These are phyloP conservation scores for Salvelinus namaycush DNA, from an alignment of 2,113 vertebrate genomes.

Conservation along the genomic window DNA sequence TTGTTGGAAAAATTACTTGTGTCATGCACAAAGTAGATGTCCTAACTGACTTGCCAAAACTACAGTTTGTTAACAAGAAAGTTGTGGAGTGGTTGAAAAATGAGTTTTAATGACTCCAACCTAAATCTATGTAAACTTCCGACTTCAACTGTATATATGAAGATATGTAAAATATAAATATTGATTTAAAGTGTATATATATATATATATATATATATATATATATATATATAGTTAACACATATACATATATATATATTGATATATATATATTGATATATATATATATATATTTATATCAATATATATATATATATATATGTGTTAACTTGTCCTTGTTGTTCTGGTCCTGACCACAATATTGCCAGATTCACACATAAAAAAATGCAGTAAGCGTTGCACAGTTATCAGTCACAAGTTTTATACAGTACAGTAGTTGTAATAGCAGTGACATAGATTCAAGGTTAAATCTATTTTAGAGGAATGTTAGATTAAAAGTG, in stretches of 20 bases:
- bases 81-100: too few species aligned
- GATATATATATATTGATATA: too few species aligned
- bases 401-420: slow-evolving; percentile 22
- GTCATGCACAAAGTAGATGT: too few species aligned
- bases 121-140: too few species aligned
- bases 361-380: slow-evolving; percentile 44
- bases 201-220: slow-evolving; percentile 5
- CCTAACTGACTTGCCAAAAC: too few species aligned
- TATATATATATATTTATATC: too few species aligned
- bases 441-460: slow-evolving; percentile 24
- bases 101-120: too few species aligned
- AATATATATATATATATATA: not conserved
- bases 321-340: slow-evolving; percentile 32
- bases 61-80: too few species aligned
- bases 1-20: too few species aligned
- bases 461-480: slow-evolving; percentile 35
- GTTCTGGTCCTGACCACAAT: slow-evolving; percentile 53
- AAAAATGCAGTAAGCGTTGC: slow-evolving; percentile 27
- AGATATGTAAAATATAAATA: slow-evolving; percentile 32
- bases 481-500: slow-evolving; percentile 23
- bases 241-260: too few species aligned
- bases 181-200: slow-evolving; percentile 14
- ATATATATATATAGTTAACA: not conserved
- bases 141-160: slow-evolving; percentile 21
- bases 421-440: slow-evolving; percentile 1